A percentile compares a stretch with the other conserved stretches of the same genome.
phyloP scores from a whole-genome alignment of 2,888 invertebrate genomes.

The Drosophila infuscata region DNA sequence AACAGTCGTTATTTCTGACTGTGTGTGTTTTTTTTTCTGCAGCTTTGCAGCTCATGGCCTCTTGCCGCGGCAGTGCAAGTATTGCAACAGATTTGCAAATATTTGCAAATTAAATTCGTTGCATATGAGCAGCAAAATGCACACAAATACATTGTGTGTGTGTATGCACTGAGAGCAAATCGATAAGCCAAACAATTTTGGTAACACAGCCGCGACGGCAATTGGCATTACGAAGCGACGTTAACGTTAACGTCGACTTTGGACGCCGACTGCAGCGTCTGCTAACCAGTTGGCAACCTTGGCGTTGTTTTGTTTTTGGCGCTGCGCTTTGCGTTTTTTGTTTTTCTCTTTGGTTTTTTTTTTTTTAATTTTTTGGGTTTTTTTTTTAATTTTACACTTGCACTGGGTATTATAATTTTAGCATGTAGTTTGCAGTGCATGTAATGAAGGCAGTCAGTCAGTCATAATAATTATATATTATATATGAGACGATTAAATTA shows the following conservation, averaged over 20 bases:
- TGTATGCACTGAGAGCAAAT: conserved; percentile 28
- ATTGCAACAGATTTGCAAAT: conserved; percentile 77
- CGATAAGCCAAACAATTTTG: conserved; percentile 64
- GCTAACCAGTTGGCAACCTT: conserved; percentile 77
- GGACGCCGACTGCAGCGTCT: conserved; percentile 45
- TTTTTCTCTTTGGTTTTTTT: conserved; percentile 25
- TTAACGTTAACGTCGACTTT: conserved; percentile 19
- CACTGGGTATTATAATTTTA: conserved; percentile 37
- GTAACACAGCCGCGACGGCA: conserved; percentile 55
- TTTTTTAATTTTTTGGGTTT: conserved; percentile 49
- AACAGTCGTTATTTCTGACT: conserved; percentile 23
- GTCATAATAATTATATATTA: background rate
- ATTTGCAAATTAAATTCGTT: conserved; percentile 62
- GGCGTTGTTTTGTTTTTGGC: conserved; percentile 66
- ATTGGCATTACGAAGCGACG: conserved; percentile 64
- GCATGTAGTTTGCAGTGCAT: conserved; percentile 15
- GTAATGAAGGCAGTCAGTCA: background rate
- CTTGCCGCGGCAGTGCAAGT: conserved; percentile 53
- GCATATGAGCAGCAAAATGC: conserved; percentile 44
- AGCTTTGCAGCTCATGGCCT: conserved; percentile 62
- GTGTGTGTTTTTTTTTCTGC: background rate
- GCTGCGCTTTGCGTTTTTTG: conserved; percentile 50
- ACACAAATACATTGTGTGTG: background rate
- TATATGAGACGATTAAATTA: background rate
- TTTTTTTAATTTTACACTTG: conserved; percentile 43